Percentiles rank a stretch among this genome's conserved stretches.
These are phyloP conservation scores for Okamejei kenojei DNA, from an alignment of 2,797 vertebrate species.

Conservation along the genomic window DNA sequence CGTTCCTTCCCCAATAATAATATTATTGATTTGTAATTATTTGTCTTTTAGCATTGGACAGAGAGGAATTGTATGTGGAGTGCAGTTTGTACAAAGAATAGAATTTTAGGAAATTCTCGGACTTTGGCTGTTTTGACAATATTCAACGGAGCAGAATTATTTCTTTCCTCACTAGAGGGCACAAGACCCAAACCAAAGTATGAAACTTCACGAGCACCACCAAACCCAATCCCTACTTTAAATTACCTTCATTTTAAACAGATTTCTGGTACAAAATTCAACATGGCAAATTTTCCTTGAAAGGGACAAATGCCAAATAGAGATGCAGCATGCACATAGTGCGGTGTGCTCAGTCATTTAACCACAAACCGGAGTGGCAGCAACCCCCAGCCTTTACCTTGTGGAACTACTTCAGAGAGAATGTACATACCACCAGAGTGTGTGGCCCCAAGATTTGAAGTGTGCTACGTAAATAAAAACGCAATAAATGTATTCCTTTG, in stretches of 20 bases:
- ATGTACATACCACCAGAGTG: not conserved
- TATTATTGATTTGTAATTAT: not conserved
- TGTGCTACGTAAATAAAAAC: not conserved
- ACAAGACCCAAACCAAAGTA: not conserved
- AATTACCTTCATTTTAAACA: not conserved
- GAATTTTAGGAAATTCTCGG: too few relatives aligned
- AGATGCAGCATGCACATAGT: not conserved
- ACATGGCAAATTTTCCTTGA: not conserved
- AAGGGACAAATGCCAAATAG: not conserved
- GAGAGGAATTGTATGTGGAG: too few relatives aligned
- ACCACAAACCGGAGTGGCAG: too few relatives aligned
- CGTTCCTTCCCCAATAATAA: not conserved
- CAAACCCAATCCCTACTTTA: not conserved
- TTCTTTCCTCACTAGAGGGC: not conserved
- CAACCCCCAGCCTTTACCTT: too few relatives aligned
- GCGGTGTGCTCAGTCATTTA: too few relatives aligned
- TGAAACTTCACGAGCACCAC: not conserved
- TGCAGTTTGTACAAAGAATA: too few relatives aligned
- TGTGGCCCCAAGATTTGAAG: not conserved
- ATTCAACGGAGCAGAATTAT: not conserved
- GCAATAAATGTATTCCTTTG: not conserved
- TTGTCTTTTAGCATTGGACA: too few relatives aligned
- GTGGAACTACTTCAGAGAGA: too few relatives aligned
- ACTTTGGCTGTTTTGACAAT: too few relatives aligned
- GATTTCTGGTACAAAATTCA: not conserved